Conservation (phyloP, 1,140 invertebrate genomes). For the Chymomyza costata region DNA sequence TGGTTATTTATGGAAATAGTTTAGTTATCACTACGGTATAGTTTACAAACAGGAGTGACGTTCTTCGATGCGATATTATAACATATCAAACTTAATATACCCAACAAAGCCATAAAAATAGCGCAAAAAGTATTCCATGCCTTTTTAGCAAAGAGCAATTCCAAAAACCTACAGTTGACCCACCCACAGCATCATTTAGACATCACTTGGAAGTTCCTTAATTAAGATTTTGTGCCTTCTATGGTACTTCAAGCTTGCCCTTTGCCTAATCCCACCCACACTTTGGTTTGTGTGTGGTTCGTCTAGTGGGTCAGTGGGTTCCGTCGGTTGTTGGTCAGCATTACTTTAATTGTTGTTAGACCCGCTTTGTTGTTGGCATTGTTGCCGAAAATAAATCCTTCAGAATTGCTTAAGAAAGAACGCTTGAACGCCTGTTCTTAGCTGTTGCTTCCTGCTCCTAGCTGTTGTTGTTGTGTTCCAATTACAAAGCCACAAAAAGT, state of each 20-base stretch:
- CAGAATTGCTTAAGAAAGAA: conserved; percentile 63
- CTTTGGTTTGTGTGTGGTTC: conserved; percentile 11
- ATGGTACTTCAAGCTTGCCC: conserved; percentile 25
- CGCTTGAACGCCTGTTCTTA: conserved; percentile 57
- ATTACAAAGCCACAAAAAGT: conserved; percentile 74
- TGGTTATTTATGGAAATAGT: too few relatives aligned
- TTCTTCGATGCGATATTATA: too few relatives aligned
- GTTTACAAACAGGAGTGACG: too few relatives aligned
- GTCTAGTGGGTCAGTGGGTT: not conserved
- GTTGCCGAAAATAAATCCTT: conserved; percentile 70
- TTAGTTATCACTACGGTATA: too few relatives aligned
- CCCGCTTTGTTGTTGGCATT: conserved; percentile 52
- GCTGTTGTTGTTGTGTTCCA: conserved; percentile 54
- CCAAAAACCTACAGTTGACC: conserved; percentile 13
- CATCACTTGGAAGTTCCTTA: conserved; percentile 65
- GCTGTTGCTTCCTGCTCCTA: not conserved
- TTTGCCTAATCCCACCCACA: conserved; percentile 44
- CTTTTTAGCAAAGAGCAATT: too few relatives aligned
- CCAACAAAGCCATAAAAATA: too few relatives aligned
- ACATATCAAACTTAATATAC: too few relatives aligned
- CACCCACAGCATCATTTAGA: conserved; percentile 1
- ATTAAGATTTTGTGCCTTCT: conserved; percentile 71
- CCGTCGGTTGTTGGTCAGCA: conserved; percentile 55
- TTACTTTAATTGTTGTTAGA: conserved; percentile 73
- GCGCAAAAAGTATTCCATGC: too few relatives aligned